A percentile compares a stretch with the other conserved stretches of the same genome.
These are phyloP conservation scores for Ligdia adustata DNA, from an alignment of 2,888 invertebrate species.

Conservation along the genomic window DNA sequence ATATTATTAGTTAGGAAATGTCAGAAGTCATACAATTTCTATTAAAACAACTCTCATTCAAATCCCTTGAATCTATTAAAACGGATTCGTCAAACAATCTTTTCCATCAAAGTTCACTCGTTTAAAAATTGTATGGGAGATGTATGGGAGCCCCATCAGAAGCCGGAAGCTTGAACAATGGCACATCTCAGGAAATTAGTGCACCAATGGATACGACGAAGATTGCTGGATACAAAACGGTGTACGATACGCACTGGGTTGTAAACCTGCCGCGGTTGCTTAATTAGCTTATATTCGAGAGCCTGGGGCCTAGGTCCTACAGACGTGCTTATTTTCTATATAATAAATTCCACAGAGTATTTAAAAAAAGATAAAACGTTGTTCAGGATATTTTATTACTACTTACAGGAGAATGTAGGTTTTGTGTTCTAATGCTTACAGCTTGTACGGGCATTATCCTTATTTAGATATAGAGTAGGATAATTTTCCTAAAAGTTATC, in stretches of 20 bases:
- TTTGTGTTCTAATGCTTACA: too few species aligned
- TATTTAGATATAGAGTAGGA: too few species aligned
- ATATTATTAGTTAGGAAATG: too few species aligned
- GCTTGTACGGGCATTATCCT: too few species aligned
- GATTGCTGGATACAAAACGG: conserved; percentile 23
- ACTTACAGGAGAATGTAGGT: too few species aligned
- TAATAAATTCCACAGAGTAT: too few species aligned
- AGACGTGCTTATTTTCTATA: too few species aligned
- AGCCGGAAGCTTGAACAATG: conserved; percentile 75
- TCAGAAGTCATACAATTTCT: conserved; percentile 9
- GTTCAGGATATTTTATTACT: too few species aligned
- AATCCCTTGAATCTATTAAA: conserved; percentile 14
- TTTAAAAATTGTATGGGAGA: conserved; percentile 26
- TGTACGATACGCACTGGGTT: conserved; percentile 37
- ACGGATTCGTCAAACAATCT: conserved; percentile 6
- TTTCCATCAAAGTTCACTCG: conserved; percentile 15
- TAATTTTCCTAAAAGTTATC: too few species aligned
- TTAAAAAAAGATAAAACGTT: too few species aligned
- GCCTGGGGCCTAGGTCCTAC: too few species aligned
- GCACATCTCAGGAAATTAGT: conserved; percentile 65
- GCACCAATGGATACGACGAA: conserved; percentile 47
- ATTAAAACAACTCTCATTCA: conserved; percentile 8
- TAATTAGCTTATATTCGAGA: too few species aligned
- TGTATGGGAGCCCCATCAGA: conserved; percentile 38
- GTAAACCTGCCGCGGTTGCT: conserved; percentile 25